phyloP scores from a whole-genome alignment of 2,797 vertebrate species.

The Knipowitschia caucasica region DNA sequence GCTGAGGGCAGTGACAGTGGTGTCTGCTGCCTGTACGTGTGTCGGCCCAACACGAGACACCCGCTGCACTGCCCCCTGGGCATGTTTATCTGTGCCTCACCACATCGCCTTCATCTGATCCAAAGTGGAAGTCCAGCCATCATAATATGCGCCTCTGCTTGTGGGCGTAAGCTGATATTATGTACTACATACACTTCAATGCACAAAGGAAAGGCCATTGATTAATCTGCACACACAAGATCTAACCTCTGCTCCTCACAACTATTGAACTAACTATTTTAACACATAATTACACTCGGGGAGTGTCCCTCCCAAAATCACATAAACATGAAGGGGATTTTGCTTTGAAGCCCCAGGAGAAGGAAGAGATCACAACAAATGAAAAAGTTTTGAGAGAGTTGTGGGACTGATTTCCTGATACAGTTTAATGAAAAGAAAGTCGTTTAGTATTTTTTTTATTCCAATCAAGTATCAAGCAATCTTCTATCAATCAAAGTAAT shows the following conservation, averaged over 20 bases:
- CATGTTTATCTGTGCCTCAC: constrained; percentile 71
- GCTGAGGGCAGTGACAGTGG: constrained; percentile 78
- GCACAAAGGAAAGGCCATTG: constrained; percentile 25
- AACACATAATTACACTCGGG: neutral
- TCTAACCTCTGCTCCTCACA: neutral
- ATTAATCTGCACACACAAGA: constrained; percentile 20
- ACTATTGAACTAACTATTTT: neutral
- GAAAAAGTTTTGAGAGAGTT: neutral
- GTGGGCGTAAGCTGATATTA: constrained; percentile 57
- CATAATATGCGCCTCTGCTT: constrained; percentile 54
- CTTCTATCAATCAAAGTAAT: constrained; percentile 3
- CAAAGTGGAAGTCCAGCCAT: constrained; percentile 65
- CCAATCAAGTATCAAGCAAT: neutral
- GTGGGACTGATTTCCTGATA: neutral
- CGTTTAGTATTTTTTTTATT: neutral
- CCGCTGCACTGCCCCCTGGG: constrained; percentile 69
- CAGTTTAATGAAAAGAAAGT: neutral
- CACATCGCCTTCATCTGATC: constrained; percentile 64
- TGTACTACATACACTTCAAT: constrained; percentile 27
- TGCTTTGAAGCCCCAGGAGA: neutral
- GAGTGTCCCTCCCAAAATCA: neutral
- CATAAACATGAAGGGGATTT: neutral
- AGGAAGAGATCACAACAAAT: neutral
- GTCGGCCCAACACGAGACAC: constrained; percentile 75
- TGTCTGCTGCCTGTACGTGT: constrained; percentile 78